Conservation (phyloP, 2,113 vertebrate genomes). For the rabbit (Oryctolagus cuniculus) region mOryCun1.1 NC_091434.1:20587001-20587500, state of each 20-base stretch:
- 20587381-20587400: slow-evolving; percentile 60
- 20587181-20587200: too few species aligned
- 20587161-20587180: neutral
- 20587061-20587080: slow-evolving; percentile 53
- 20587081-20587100: neutral
- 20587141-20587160: neutral
- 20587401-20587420: slow-evolving; percentile 61
- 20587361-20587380: slow-evolving; percentile 66
- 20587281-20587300: slow-evolving; percentile 12
- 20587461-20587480: slow-evolving; percentile 79
- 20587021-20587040: neutral
- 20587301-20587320: slow-evolving; percentile 58
- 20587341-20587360: slow-evolving; percentile 71
- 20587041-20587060: slow-evolving; percentile 21
- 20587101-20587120: neutral
- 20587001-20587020: slow-evolving; percentile 8
- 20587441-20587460: slow-evolving; percentile 80
- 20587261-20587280: slow-evolving; percentile 38
- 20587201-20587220: slow-evolving; percentile 42
- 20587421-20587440: slow-evolving; percentile 71
- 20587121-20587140: neutral
- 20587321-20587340: slow-evolving; percentile 75
- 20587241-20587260: neutral
- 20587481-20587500: slow-evolving; percentile 70
- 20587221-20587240: neutral